These are phyloP conservation scores for Pristionchus maxplancki DNA, from an alignment of 2,888 invertebrate species.

Conservation along the genomic window DNA sequence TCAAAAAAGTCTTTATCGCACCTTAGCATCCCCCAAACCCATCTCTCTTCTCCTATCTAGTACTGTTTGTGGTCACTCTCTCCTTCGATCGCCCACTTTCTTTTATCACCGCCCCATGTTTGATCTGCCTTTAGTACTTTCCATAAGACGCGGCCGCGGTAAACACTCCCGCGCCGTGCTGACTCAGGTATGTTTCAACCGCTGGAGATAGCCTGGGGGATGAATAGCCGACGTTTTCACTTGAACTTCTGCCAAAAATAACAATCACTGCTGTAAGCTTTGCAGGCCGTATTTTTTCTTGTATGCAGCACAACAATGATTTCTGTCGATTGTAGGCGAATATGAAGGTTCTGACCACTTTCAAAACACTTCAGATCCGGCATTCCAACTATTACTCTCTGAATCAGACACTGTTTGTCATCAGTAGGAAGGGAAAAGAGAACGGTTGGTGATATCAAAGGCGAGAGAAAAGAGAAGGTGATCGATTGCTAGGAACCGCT, in stretches of 20 bases:
- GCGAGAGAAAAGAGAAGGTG: not conserved
- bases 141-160: not conserved
- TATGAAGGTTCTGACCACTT: no score
- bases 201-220: not conserved
- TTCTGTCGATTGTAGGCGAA: no score
- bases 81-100: not conserved
- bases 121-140: conserved; percentile 18
- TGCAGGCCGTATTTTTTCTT: no score
- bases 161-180: not conserved
- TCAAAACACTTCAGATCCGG: no score
- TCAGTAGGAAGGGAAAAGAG: conserved; percentile 13
- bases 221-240: not conserved
- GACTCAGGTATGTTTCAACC: no score
- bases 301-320: no score
- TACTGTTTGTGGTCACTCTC: conserved; percentile 25
- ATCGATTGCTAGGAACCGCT: not conserved
- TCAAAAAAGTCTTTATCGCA: no score
- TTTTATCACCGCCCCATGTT: conserved; percentile 35
- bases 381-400: not conserved
- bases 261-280: no score
- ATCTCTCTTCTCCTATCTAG: not conserved
- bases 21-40: not conserved
- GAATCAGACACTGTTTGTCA: conserved; percentile 33
- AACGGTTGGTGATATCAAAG: conserved; percentile 32
- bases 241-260: no score